Base-by-base conservation (phyloP, 1,140 invertebrate species). In the Probaryconus sp. region DNA sequence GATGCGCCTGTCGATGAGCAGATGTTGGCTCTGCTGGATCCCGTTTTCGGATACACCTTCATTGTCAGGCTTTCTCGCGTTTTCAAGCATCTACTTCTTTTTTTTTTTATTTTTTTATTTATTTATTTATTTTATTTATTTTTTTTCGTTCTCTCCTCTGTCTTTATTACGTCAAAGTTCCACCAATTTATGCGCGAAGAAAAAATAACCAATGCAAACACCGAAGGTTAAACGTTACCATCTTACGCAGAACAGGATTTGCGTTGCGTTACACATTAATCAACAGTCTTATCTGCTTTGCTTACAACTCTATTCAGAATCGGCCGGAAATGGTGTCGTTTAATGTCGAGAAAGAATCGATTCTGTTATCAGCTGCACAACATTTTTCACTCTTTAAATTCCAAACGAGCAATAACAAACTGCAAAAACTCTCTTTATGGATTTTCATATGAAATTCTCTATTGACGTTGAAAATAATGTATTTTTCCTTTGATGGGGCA, bases 1-100 rank as follows among this genome's bases (percentile, higher is more conserved):
- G 82, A 82, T 84, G 82, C 72, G 75, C 65, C 56, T 28, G 17
- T 40, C 55, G 42, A 55, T 53, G 60, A 55, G 73, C 75, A 77
- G 75, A 79, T 76, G 74, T 63, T 72, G 56, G 55, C 31, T 53
- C 37, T 40, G 55, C 47, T 56, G 47, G 55, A 71, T 77, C 63
- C 38, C 67, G 53, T 68, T 73, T 42, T 40, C 35, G 65, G 38
- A 55, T 33, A 5, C 31, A 7, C 21, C 26, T 28, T 48, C 45
- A 61, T 61, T 61, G 58, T 61, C 17, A 38, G 33, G 35, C 37
- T 40, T 55, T 42, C 30, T 35, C 35, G 31, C 10, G 31, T 37
- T 55, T 55, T 55, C n/a, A n/a, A n/a, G n/a, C n/a, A n/a, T n/a
- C n/a, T n/a, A n/a, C n/a, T n/a, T n/a, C n/a, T n/a, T n/a, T n/a